Percentiles rank a stretch among this genome's conserved stretches.
Evolutionary conservation across 2,888 invertebrate genomes (phyloP).

Genomic region (Electrophaes corylata): DNA sequence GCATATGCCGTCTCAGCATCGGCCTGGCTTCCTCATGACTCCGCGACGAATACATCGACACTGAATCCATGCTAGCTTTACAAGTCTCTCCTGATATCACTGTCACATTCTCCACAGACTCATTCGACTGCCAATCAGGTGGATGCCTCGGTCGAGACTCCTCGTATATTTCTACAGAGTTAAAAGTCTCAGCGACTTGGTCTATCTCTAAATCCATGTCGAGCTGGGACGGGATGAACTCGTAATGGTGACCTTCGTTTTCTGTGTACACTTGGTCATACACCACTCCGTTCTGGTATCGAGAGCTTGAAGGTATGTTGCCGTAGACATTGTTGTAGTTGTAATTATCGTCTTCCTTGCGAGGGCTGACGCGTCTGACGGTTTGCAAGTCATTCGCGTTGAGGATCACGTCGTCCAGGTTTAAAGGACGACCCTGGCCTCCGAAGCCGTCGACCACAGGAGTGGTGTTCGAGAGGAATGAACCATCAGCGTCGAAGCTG

Average conservation of each 20-base stretch:
- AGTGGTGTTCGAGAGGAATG: slow-evolving; percentile 77
- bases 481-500: slow-evolving; percentile 75
- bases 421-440: slow-evolving; percentile 75
- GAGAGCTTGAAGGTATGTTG: slow-evolving; percentile 64
- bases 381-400: slow-evolving; percentile 68
- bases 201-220: slow-evolving; percentile 66
- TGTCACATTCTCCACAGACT: slow-evolving; percentile 84
- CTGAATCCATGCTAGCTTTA: slow-evolving; percentile 79
- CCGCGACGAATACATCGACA: slow-evolving; percentile 84
- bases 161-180: slow-evolving; percentile 75
- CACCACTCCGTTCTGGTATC: slow-evolving; percentile 62
- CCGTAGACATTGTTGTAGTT: slow-evolving; percentile 76
- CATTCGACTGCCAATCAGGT: slow-evolving; percentile 65
- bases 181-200: slow-evolving; percentile 65
- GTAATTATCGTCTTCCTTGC: slow-evolving; percentile 75
- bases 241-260: slow-evolving; percentile 72
- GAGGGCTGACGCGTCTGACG: slow-evolving; percentile 59
- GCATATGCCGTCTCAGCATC: slow-evolving; percentile 62
- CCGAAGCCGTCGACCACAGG: slow-evolving; percentile 81
- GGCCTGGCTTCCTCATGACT: slow-evolving; percentile 81
- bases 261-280: slow-evolving; percentile 79
- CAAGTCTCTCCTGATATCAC: slow-evolving; percentile 69
- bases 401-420: slow-evolving; percentile 72
- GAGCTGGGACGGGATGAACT: slow-evolving; percentile 62
- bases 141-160: slow-evolving; percentile 57